Evolutionary conservation across 1,140 invertebrate genomes (phyloP).

Genomic region (Pteromalus puparum): DNA sequence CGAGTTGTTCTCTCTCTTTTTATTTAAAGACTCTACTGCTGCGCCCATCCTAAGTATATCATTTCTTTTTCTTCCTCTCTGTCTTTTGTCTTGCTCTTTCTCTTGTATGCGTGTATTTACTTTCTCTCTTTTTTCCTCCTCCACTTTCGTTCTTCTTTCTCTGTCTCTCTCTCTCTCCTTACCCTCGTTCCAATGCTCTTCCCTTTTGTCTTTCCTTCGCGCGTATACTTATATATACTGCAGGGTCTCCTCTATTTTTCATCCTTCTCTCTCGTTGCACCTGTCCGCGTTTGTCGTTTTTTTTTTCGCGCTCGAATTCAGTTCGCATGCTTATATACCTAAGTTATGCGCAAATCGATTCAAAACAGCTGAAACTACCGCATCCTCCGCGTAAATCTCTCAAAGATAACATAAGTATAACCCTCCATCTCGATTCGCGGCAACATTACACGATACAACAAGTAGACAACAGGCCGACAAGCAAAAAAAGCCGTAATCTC

Average conservation of each 20-base stretch:
- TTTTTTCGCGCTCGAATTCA: no score
- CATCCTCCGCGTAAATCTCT: no score
- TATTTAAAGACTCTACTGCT: not conserved
- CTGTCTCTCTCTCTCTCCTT: not conserved
- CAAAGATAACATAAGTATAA: not conserved
- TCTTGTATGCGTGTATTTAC: not conserved
- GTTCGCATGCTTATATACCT: no score
- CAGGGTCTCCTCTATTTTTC: not conserved
- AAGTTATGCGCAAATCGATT: no score
- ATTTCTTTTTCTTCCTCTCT: conserved; percentile 38
- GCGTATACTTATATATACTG: not conserved
- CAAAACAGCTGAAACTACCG: no score
- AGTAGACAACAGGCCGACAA: no score
- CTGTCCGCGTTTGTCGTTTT: no score
- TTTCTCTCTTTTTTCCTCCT: not conserved
- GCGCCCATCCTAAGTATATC: not conserved
- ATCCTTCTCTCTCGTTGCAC: not conserved
- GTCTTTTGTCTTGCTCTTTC: not conserved
- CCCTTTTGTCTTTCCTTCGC: not conserved
- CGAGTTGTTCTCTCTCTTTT: no score
- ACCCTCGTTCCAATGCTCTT: not conserved
- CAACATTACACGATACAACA: no score
- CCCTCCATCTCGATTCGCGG: not conserved
- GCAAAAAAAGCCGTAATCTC: not conserved
- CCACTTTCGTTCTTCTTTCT: not conserved